Percentiles rank a stretch among this genome's conserved stretches.
These are phyloP conservation scores for Acanthosepion esculentum DNA, from an alignment of 2,888 invertebrate genomes.

Conservation along the genomic window DNA sequence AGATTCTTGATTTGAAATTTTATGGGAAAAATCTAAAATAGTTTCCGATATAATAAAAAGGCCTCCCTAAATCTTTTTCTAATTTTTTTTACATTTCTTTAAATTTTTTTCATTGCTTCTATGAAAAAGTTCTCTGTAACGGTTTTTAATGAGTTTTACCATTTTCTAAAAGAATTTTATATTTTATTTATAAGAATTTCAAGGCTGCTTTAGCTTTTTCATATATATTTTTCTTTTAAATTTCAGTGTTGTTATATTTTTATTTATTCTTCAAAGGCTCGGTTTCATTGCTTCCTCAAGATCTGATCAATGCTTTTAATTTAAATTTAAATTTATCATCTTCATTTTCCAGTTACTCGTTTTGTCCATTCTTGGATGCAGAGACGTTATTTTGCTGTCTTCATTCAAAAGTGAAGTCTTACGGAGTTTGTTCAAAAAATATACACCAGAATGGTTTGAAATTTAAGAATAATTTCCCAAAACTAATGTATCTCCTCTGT, in stretches of 20 bases:
- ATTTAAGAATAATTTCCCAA: not conserved
- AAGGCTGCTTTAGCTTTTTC: no score
- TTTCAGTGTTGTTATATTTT: not conserved
- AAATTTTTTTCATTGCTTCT: not conserved
- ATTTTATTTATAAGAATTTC: no score
- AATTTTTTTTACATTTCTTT: no score
- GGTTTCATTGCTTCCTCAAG: not conserved
- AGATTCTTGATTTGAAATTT: not conserved
- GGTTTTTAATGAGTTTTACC: no score
- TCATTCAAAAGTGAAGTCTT: no score
- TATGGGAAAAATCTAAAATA: not conserved
- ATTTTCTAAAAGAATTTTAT: no score
- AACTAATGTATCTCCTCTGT: no score
- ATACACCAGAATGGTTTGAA: not conserved
- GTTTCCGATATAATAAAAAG: not conserved
- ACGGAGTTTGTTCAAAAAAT: not conserved
- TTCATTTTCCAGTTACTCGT: not conserved
- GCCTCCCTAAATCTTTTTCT: not conserved
- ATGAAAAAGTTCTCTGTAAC: not conserved
- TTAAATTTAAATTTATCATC: not conserved
- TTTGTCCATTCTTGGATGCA: not conserved
- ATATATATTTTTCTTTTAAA: no score
- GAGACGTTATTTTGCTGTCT: no score
- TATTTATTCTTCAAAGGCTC: not conserved
- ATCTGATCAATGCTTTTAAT: not conserved